Evolutionary conservation across 1,140 invertebrate species (phyloP).

Genomic region (Zaprionus kolodkinae): DNA sequence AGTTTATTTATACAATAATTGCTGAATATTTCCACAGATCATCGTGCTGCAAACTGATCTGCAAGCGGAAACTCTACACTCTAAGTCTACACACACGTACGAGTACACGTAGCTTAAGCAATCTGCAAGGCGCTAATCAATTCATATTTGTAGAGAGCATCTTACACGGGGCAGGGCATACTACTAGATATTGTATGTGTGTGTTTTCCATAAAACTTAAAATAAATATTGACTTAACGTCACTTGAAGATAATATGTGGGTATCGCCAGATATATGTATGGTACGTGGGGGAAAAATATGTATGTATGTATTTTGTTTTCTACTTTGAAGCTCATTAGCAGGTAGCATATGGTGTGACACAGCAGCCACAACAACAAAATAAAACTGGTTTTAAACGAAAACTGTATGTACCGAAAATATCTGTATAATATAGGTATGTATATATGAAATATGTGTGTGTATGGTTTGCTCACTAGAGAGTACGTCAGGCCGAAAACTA

Average conservation of each 20-base stretch:
- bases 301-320: conserved; percentile 42
- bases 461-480: conserved; percentile 24
- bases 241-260: not conserved
- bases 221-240: conserved; percentile 44
- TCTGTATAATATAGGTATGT: conserved; percentile 14
- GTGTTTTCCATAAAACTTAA: conserved; percentile 20
- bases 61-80: conserved; percentile 10
- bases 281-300: not conserved
- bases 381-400: conserved; percentile 48
- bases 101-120: not conserved
- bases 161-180: conserved; percentile 21
- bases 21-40: not conserved
- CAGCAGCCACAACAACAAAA: conserved; percentile 44
- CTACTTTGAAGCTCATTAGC: conserved; percentile 80
- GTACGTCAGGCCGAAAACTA: conserved; percentile 72
- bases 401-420: conserved; percentile 49
- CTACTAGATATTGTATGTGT: not conserved
- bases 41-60: not conserved
- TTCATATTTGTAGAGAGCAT: conserved; percentile 38
- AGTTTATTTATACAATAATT: conserved; percentile 1
- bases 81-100: not conserved
- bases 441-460: conserved; percentile 11
- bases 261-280: conserved; percentile 4
- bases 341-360: conserved; percentile 80
- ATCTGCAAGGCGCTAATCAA: conserved; percentile 29